Conservation (phyloP, 2,888 invertebrate species). For the Agriopis leucophaearia region DNA sequence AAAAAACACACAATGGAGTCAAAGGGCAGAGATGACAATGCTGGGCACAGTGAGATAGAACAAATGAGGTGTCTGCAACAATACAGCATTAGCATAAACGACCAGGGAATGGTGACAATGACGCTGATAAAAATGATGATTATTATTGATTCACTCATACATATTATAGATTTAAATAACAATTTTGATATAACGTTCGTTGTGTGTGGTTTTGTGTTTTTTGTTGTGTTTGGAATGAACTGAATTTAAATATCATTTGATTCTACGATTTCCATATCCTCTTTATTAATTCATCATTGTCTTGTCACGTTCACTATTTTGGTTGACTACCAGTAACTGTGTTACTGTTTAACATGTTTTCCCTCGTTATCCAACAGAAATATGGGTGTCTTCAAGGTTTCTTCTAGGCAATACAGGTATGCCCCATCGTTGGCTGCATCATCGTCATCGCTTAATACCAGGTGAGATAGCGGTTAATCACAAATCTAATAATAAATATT, state of each 20-base stretch:
- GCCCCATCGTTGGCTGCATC: no score
- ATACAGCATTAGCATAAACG: conserved; percentile 82
- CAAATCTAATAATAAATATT: no score
- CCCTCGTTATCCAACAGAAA: no score
- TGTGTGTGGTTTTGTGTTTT: conserved; percentile 47
- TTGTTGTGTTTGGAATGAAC: conserved; percentile 27
- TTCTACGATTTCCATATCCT: not conserved
- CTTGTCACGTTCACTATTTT: not conserved
- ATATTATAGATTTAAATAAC: conserved; percentile 52
- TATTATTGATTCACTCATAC: conserved; percentile 63
- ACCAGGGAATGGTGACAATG: conserved; percentile 60
- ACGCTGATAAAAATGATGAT: conserved; percentile 57
- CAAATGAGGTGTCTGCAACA: conserved; percentile 81
- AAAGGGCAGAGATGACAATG: conserved; percentile 83
- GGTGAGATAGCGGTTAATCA: no score
- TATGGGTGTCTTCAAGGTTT: no score
- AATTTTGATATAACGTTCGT: conserved; percentile 40
- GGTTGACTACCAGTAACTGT: no score
- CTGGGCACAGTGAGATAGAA: conserved; percentile 70
- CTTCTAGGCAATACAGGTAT: no score
- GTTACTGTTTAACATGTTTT: no score
- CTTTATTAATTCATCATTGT: conserved; percentile 16
- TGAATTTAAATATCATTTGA: conserved; percentile 17
- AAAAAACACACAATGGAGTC: conserved; percentile 85
- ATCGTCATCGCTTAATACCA: no score